Evolutionary conservation across 1,140 invertebrate species (phyloP).

Genomic region (Sycophaga agraensis): DNA sequence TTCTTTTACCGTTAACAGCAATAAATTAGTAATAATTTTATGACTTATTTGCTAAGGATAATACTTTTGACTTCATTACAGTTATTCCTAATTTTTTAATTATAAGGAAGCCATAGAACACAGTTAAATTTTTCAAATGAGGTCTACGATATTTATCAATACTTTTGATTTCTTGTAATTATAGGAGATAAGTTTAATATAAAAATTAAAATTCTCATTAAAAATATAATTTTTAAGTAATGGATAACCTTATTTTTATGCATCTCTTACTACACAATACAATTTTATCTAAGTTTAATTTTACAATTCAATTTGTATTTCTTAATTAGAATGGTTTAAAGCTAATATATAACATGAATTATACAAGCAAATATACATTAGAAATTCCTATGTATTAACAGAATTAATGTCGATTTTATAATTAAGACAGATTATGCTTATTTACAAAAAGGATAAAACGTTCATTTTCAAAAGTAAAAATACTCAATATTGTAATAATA

Average conservation of each 20-base stretch:
- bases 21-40: background rate
- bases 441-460: constrained; percentile 5
- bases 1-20: background rate
- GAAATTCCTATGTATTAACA: background rate
- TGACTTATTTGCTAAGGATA: too few species aligned
- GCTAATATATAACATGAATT: background rate
- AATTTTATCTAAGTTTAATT: too few species aligned
- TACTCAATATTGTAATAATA: background rate
- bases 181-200: background rate
- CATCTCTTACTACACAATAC: too few species aligned
- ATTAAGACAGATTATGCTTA: background rate
- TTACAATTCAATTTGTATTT: background rate
- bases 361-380: background rate
- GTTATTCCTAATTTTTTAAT: background rate
- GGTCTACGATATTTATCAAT: background rate
- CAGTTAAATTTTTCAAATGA: background rate
- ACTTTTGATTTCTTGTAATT: background rate
- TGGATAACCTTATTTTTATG: background rate
- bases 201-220: background rate
- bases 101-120: background rate
- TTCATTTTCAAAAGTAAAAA: background rate
- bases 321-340: background rate
- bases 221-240: background rate
- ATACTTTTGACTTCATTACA: too few species aligned
- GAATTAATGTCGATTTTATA: background rate